Percentiles rank a stretch among this genome's conserved stretches.
Conservation (phyloP, 2,797 vertebrate species). For the Microctenopoma lineatum region DNA sequence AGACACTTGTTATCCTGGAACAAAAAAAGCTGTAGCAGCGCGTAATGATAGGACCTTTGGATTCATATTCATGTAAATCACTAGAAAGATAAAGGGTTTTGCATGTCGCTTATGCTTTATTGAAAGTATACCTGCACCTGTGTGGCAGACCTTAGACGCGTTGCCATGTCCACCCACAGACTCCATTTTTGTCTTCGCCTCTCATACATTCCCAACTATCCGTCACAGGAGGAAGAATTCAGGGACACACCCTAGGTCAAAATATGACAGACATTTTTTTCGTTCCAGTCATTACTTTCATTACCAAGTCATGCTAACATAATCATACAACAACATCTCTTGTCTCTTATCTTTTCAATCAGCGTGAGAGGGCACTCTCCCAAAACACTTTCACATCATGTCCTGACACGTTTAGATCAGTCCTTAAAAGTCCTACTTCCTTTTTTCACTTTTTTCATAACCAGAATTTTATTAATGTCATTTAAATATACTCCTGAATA, state of each 20-base stretch:
- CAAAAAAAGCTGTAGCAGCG: too few relatives aligned
- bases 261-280: constrained; percentile 8
- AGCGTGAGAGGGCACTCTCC: not conserved
- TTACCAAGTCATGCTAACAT: not conserved
- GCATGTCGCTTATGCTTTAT: too few relatives aligned
- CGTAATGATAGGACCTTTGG: too few relatives aligned
- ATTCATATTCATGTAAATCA: too few relatives aligned
- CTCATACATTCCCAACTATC: constrained; percentile 11
- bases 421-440: too few relatives aligned
- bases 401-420: not conserved
- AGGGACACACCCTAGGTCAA: constrained; percentile 41
- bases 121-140: too few relatives aligned
- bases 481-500: too few relatives aligned
- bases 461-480: too few relatives aligned
- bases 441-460: too few relatives aligned
- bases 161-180: not conserved
- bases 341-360: constrained; percentile 15
- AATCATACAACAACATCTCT: not conserved
- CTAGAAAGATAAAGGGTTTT: not conserved
- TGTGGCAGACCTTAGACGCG: not conserved
- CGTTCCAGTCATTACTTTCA: constrained; percentile 27
- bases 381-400: not conserved
- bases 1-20: too few relatives aligned
- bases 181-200: constrained; percentile 17
- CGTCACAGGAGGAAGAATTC: constrained; percentile 37